Evolutionary conservation across 2,113 vertebrate species (phyloP).

Genomic region (Atlantisia rogersi): DNA sequence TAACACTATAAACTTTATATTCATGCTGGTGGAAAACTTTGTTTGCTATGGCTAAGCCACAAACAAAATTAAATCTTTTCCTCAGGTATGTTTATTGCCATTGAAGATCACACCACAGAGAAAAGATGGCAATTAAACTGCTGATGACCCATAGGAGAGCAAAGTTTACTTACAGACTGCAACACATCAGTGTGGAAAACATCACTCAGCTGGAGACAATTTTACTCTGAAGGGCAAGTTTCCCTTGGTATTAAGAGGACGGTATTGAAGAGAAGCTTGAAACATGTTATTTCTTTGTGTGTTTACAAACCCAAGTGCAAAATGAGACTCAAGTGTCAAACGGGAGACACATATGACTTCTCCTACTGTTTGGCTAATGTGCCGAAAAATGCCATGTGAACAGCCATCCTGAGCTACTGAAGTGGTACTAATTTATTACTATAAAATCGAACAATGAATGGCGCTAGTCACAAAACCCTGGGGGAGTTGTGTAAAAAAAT

Average conservation of each 20-base stretch:
- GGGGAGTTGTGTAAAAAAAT: background rate
- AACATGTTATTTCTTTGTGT: background rate
- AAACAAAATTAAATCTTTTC: background rate
- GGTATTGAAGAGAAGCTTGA: background rate
- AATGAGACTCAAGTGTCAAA: background rate
- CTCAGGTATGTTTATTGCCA: background rate
- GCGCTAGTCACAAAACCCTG: background rate
- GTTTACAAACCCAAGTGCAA: background rate
- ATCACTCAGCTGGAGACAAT: slow-evolving; percentile 63
- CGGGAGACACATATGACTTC: background rate
- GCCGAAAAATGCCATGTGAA: background rate
- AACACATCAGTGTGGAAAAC: slow-evolving; percentile 49
- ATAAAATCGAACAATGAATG: background rate
- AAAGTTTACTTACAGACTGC: slow-evolving; percentile 43
- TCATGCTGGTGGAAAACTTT: slow-evolving; percentile 39
- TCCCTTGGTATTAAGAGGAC: background rate
- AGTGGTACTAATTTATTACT: background rate
- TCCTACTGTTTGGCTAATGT: background rate
- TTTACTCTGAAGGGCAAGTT: slow-evolving; percentile 61
- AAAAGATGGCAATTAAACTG: slow-evolving; percentile 24
- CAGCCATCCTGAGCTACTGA: background rate
- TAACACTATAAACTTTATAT: slow-evolving; percentile 53
- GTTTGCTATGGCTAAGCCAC: background rate
- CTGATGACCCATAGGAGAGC: background rate
- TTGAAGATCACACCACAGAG: background rate